Evolutionary conservation across 1,140 invertebrate species (phyloP).

Genomic region (Hermetia illucens): DNA sequence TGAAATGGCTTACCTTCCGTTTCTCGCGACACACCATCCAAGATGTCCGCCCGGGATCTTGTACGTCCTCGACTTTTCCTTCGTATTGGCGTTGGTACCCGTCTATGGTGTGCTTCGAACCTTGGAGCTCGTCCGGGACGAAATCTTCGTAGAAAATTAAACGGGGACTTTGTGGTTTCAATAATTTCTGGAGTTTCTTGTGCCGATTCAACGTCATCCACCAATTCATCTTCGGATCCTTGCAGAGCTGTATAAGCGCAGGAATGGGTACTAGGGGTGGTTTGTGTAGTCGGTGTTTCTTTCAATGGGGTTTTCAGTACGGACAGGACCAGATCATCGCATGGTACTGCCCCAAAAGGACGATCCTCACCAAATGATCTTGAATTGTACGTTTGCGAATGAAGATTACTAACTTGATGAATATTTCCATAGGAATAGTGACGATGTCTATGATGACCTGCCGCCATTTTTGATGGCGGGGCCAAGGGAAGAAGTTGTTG

Average conservation of each 20-base stretch:
- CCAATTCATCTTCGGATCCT: conserved; percentile 33
- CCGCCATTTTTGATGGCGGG: no score
- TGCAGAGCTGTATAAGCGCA: conserved; percentile 27
- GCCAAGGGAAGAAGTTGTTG: not conserved
- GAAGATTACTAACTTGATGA: conserved; percentile 10
- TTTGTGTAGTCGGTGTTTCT: not conserved
- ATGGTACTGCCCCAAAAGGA: conserved; percentile 18
- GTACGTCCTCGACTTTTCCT: conserved; percentile 30
- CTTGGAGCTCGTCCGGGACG: conserved; percentile 28
- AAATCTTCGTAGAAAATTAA: conserved; percentile 35
- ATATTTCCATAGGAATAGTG: conserved; percentile 18
- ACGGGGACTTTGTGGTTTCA: conserved; percentile 13
- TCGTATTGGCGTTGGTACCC: conserved; percentile 43
- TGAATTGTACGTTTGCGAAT: conserved; percentile 2
- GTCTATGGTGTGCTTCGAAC: conserved; percentile 41
- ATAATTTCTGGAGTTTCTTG: conserved; percentile 12
- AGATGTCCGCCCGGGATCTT: conserved; percentile 4
- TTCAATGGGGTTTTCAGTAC: conserved; percentile 41
- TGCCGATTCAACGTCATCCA: conserved; percentile 10
- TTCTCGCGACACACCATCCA: conserved; percentile 1
- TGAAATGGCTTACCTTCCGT: not conserved
- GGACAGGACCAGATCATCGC: conserved; percentile 41
- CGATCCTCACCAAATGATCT: conserved; percentile 6
- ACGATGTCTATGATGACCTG: not conserved
- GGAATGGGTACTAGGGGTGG: conserved; percentile 2